phyloP scores from a whole-genome alignment of 2,113 vertebrate genomes.

The Barnardius zonarius region DNA sequence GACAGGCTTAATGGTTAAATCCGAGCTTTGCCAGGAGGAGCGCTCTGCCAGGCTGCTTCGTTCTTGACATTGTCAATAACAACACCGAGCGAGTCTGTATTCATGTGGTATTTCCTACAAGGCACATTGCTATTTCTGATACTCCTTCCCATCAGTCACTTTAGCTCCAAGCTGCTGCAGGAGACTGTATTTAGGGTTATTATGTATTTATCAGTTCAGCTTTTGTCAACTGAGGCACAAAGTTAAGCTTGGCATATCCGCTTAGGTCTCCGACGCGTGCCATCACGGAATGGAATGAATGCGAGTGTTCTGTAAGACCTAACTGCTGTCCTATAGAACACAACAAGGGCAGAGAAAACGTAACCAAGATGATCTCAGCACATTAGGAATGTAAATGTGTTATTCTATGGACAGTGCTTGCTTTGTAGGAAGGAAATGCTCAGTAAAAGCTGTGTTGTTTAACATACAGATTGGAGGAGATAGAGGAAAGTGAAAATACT shows the following conservation, averaged over 20 bases:
- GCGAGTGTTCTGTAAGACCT: not conserved
- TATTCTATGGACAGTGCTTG: not conserved
- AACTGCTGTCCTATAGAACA: constrained; percentile 14
- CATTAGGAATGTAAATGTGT: constrained; percentile 25
- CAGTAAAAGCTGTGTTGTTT: constrained; percentile 47
- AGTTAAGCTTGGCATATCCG: constrained; percentile 29
- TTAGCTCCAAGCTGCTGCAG: constrained; percentile 57
- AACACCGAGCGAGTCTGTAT: not conserved
- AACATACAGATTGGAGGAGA: constrained; percentile 33
- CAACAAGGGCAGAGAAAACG: constrained; percentile 56
- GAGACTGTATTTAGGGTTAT: not conserved
- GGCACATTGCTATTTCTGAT: constrained; percentile 40
- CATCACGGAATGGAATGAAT: constrained; percentile 17
- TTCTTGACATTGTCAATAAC: not conserved
- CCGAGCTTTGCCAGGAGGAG: not conserved
- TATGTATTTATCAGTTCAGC: not conserved
- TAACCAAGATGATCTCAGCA: constrained; percentile 52
- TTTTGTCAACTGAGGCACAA: constrained; percentile 63
- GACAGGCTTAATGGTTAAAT: not conserved
- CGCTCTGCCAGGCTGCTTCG: not conserved
- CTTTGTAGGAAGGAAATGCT: constrained; percentile 60
- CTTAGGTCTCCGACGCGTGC: constrained; percentile 26
- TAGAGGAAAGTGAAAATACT: constrained; percentile 24
- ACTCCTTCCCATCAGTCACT: constrained; percentile 14
- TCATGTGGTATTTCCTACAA: not conserved